Evolutionary conservation across 1,140 invertebrate genomes (phyloP).

Genomic region (Mizuhopecten yessoensis): DNA sequence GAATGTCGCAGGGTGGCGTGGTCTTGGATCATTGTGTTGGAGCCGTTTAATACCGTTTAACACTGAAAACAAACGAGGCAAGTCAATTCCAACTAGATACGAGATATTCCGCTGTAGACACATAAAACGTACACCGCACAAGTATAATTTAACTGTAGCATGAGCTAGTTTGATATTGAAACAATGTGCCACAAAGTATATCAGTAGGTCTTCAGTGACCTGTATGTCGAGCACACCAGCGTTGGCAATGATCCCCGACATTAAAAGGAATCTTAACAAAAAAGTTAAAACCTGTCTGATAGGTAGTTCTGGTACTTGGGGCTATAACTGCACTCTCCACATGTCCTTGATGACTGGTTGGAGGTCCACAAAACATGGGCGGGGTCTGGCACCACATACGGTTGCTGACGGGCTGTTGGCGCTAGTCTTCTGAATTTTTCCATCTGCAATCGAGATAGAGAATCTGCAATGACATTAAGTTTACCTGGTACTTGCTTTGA

Average conservation of each 20-base stretch:
- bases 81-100: not conserved
- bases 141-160: conserved; percentile 50
- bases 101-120: no score
- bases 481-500: conserved; percentile 23
- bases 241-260: not conserved
- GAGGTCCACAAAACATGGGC: conserved; percentile 41
- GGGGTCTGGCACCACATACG: not conserved
- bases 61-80: not conserved
- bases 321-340: conserved; percentile 8
- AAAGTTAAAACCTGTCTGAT: conserved; percentile 41
- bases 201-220: conserved; percentile 36
- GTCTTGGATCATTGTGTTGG: not conserved
- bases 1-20: conserved; percentile 50
- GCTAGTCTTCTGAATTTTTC: conserved; percentile 23
- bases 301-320: conserved; percentile 44
- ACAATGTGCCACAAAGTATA: conserved; percentile 46
- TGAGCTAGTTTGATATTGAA: not conserved
- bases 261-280: conserved; percentile 41
- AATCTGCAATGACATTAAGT: no score
- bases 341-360: not conserved
- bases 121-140: conserved; percentile 47
- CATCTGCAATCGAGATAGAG: no score
- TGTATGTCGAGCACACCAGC: not conserved
- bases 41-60: conserved; percentile 36
- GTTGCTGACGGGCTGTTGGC: not conserved